phyloP scores from a whole-genome alignment of 2,113 vertebrate genomes.

The Apus apus region DNA sequence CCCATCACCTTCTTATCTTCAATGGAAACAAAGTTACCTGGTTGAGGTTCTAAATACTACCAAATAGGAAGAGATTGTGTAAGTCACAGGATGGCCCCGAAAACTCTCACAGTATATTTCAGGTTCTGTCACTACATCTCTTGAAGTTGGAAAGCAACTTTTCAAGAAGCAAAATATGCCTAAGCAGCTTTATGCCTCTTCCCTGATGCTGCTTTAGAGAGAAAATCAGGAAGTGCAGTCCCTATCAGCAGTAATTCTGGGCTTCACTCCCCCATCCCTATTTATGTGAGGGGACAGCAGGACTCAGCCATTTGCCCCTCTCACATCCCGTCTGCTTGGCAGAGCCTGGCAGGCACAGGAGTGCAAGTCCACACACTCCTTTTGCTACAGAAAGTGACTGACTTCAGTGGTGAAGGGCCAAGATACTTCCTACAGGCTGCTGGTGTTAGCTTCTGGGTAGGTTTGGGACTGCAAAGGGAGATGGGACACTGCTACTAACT shows the following conservation, averaged over 20 bases:
- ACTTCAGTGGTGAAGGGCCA: neutral
- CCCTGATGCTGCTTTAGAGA: neutral
- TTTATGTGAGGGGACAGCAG: neutral
- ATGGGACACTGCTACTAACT: too few species aligned
- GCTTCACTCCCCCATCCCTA: neutral
- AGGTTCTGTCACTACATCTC: neutral
- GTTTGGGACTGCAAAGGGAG: neutral
- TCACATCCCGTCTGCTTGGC: neutral
- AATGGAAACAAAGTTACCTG: constrained; percentile 91
- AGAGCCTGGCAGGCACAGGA: neutral
- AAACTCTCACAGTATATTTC: neutral
- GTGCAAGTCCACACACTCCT: neutral
- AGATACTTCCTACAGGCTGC: neutral
- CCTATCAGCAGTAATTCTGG: neutral
- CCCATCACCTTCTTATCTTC: constrained; percentile 89
- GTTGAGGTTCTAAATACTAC: constrained; percentile 91
- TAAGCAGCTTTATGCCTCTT: neutral
- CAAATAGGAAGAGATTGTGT: neutral
- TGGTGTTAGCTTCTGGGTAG: neutral
- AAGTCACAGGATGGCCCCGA: neutral
- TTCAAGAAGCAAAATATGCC: neutral
- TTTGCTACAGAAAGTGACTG: neutral
- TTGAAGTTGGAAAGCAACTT: neutral
- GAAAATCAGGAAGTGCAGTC: neutral
- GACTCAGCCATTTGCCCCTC: neutral